Conservation (phyloP, 53 echinoderm and acorn worm species). For the Paracentrotus lividus region DNA sequence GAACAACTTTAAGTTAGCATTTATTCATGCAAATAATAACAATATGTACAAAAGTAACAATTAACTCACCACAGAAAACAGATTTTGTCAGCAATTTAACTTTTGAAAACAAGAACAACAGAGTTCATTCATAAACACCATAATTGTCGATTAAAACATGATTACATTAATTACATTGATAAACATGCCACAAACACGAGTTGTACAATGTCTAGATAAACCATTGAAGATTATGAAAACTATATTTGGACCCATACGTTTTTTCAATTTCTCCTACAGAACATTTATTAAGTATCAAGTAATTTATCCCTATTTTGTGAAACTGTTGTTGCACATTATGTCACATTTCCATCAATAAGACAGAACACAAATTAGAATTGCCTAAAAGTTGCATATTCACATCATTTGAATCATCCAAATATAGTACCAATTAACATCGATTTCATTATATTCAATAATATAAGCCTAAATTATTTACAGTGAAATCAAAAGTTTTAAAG, state of each 20-base stretch:
- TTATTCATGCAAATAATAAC: constrained; percentile 67
- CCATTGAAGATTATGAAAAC: not conserved
- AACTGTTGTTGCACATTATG: not conserved
- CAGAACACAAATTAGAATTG: not conserved
- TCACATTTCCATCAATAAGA: not conserved
- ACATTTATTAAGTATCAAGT: not conserved
- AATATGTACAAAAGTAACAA: constrained; percentile 66
- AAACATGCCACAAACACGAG: not conserved
- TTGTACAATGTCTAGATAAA: not conserved
- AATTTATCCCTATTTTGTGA: not conserved
- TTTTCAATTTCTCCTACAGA: too few relatives aligned
- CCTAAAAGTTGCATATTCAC: not conserved
- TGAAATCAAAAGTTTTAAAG: not conserved
- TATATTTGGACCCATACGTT: not conserved
- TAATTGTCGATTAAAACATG: not conserved
- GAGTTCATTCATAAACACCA: not conserved
- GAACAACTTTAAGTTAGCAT: constrained; percentile 7
- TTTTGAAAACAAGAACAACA: constrained; percentile 10
- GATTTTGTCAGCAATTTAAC: not conserved
- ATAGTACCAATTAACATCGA: constrained; percentile 7
- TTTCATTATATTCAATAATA: not conserved
- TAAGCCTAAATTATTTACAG: constrained; percentile 27
- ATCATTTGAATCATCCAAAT: constrained; percentile 6
- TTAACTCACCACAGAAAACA: constrained; percentile 43
- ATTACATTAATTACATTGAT: not conserved